These are phyloP conservation scores for Temnothorax longispinosus DNA, from an alignment of 1,140 invertebrate genomes.

Conservation along the genomic window DNA sequence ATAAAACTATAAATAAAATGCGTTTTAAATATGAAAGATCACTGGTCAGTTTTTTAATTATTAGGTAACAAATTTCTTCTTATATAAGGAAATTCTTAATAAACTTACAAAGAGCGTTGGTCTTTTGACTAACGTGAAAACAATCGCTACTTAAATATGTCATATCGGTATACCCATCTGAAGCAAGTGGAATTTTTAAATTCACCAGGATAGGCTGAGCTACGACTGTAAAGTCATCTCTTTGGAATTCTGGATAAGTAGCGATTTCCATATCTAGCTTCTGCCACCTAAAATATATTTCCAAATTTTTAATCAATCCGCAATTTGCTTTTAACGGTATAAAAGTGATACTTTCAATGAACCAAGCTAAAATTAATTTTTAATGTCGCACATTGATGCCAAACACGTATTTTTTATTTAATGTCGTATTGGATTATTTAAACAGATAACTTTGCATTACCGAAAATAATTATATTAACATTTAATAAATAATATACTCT, in stretches of 20 bases:
- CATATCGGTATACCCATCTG: conserved; percentile 85
- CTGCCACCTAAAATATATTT: conserved; percentile 74
- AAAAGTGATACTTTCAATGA: not conserved
- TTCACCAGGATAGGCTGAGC: conserved; percentile 86
- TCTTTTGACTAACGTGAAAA: conserved; percentile 90
- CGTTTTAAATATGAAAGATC: not conserved
- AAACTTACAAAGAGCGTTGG: conserved; percentile 86
- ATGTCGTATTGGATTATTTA: not conserved
- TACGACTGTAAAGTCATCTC: conserved; percentile 89
- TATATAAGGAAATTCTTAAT: not conserved
- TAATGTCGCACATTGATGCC: not conserved
- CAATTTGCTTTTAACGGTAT: not conserved
- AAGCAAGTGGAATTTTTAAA: conserved; percentile 78
- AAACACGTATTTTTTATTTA: not conserved
- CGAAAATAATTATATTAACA: not conserved
- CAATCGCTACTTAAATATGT: conserved; percentile 89
- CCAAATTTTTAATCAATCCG: not conserved
- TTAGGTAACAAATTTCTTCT: not conserved
- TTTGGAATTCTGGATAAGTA: conserved; percentile 85
- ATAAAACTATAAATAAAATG: not conserved
- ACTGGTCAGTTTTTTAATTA: not conserved
- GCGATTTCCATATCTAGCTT: conserved; percentile 78
- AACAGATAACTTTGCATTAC: not conserved
- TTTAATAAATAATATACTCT: conserved; percentile 11
- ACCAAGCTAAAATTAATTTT: not conserved